A percentile compares a stretch with the other conserved stretches of the same genome.
Conservation (phyloP, 30 jellyfish, hydroid and myxozoan genomes). For the Turritopsis dohrnii region DNA sequence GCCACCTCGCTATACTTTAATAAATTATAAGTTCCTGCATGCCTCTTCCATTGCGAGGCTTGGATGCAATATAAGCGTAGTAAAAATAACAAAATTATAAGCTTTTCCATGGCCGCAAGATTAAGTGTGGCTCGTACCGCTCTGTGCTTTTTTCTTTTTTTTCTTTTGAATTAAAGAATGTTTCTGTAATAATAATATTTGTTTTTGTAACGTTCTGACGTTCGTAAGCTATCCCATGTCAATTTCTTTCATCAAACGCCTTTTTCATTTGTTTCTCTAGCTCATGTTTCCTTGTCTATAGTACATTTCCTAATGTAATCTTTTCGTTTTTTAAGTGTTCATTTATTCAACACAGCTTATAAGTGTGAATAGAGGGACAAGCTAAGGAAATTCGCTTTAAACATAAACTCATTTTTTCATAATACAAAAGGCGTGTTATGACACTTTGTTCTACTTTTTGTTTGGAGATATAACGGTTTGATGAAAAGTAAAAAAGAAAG, state of each 20-base stretch:
- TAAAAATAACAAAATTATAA: background rate
- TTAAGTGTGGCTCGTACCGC: background rate
- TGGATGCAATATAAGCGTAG: background rate
- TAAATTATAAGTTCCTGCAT: background rate
- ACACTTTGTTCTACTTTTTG: background rate
- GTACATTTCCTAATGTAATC: background rate
- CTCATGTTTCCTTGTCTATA: background rate
- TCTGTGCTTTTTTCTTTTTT: background rate
- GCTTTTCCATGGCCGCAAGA: background rate
- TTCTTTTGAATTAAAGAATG: background rate
- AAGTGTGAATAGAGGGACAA: background rate
- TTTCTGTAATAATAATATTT: background rate
- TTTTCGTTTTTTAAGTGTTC: background rate
- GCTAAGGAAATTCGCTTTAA: background rate
- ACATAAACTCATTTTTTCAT: background rate
- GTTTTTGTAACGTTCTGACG: background rate
- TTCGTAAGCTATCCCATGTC: background rate
- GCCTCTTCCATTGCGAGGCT: background rate
- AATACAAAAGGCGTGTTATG: background rate
- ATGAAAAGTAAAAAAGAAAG: background rate
- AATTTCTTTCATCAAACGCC: too few species aligned
- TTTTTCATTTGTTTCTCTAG: background rate
- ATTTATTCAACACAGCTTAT: background rate
- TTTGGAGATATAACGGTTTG: background rate
- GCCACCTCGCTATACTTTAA: background rate